Conservation (phyloP, 2,797 vertebrate genomes). For the Acipenser oxyrinchus region DNA sequence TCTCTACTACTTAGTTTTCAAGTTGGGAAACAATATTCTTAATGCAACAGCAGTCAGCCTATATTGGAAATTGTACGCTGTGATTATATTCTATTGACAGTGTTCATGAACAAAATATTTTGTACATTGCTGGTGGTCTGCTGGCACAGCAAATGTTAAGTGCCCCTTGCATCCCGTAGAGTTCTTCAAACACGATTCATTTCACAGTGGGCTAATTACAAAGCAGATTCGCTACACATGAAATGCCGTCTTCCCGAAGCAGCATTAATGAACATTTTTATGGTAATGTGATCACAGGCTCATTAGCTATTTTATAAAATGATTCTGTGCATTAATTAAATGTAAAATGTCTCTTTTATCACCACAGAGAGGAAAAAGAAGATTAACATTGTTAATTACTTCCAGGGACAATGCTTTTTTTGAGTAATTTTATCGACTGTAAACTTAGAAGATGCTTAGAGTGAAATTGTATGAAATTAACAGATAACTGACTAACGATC, state of each 20-base stretch:
- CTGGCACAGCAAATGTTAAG: slow-evolving; percentile 47
- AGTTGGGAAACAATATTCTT: background rate
- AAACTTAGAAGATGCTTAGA: slow-evolving; percentile 28
- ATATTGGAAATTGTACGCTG: background rate
- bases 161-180: slow-evolving; percentile 38
- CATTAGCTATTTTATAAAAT: slow-evolving; percentile 86
- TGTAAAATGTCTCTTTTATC: slow-evolving; percentile 78
- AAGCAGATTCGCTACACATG: slow-evolving; percentile 65
- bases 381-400: slow-evolving; percentile 68
- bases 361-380: slow-evolving; percentile 54
- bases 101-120: background rate
- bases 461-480: background rate
- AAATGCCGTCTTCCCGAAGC: slow-evolving; percentile 59
- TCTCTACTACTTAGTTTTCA: background rate
- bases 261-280: slow-evolving; percentile 71
- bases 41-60: background rate
- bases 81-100: background rate
- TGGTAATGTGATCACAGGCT: slow-evolving; percentile 82
- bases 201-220: slow-evolving; percentile 75
- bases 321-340: slow-evolving; percentile 88
- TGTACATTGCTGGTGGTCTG: slow-evolving; percentile 44
- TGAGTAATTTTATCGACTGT: slow-evolving; percentile 32
- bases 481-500: background rate
- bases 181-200: slow-evolving; percentile 48
- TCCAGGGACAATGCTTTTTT: slow-evolving; percentile 51